Conservation (phyloP, 2,113 vertebrate genomes). For the Podarcis cretensis region DNA sequence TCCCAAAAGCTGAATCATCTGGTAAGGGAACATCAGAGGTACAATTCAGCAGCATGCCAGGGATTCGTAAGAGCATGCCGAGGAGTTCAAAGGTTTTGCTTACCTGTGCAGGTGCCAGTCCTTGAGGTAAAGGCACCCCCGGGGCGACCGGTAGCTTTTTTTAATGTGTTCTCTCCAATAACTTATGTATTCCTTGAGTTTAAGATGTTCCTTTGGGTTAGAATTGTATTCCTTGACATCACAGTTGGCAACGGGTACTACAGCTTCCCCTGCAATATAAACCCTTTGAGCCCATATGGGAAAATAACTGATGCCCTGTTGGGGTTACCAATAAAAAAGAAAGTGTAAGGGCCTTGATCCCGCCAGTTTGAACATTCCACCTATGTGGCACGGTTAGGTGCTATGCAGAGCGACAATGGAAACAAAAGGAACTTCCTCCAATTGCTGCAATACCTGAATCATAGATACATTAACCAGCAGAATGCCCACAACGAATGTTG, state of each 20-base stretch:
- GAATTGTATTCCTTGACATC: slow-evolving; percentile 91
- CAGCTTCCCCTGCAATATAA: slow-evolving; percentile 81
- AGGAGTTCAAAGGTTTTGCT: not conserved
- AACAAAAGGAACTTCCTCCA: not conserved
- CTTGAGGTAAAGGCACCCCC: slow-evolving; percentile 94
- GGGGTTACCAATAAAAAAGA: not conserved
- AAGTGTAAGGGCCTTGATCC: not conserved
- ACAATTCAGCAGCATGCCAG: not conserved
- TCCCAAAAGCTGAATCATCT: fast-evolving
- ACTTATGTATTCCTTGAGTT: slow-evolving; percentile 86
- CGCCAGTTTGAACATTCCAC: too few relatives aligned
- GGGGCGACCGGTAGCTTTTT: slow-evolving; percentile 80
- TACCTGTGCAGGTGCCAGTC: slow-evolving; percentile 98
- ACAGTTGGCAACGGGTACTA: slow-evolving; percentile 95
- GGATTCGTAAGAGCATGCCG: fast-evolving
- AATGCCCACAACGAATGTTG: not conserved
- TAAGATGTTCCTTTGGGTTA: slow-evolving; percentile 91
- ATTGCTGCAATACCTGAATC: too few relatives aligned
- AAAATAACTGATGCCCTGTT: not conserved
- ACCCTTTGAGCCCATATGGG: not conserved
- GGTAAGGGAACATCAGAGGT: fast-evolving
- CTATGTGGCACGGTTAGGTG: too few relatives aligned
- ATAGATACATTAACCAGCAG: not conserved
- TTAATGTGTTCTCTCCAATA: slow-evolving; percentile 91
- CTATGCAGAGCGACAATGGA: fast-evolving